A percentile compares a stretch with the other conserved stretches of the same genome.
These are phyloP conservation scores for Liposcelis brunnea DNA, from an alignment of 2,888 invertebrate species.

Conservation along the genomic window DNA sequence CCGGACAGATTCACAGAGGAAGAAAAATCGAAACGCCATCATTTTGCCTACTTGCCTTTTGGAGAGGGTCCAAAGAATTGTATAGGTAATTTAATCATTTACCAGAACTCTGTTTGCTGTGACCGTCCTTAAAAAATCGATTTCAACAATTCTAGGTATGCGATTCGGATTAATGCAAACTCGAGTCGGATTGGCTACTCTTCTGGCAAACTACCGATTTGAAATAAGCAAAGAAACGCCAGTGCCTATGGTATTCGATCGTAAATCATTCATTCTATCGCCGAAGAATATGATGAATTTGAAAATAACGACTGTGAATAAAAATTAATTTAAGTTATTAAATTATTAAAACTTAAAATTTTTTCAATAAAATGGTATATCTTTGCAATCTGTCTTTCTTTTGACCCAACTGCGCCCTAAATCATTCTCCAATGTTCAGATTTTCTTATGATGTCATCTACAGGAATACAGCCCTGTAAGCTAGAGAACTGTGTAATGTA, in stretches of 20 bases:
- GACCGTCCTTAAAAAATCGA: too few relatives aligned
- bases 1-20: constrained; percentile 40
- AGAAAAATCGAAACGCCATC: constrained; percentile 32
- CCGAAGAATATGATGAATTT: background rate
- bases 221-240: constrained; percentile 13
- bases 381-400: too few relatives aligned
- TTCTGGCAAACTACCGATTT: constrained; percentile 24
- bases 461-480: too few relatives aligned
- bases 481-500: too few relatives aligned
- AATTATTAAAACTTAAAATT: too few relatives aligned
- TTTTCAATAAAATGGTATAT: too few relatives aligned
- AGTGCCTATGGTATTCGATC: constrained; percentile 13
- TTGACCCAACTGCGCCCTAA: too few relatives aligned
- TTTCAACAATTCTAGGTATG: constrained; percentile 25
- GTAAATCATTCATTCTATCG: background rate
- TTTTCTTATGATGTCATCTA: too few relatives aligned
- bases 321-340: too few relatives aligned
- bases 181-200: constrained; percentile 32
- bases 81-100: constrained; percentile 28
- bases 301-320: background rate
- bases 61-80: constrained; percentile 40
- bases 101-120: too few relatives aligned
- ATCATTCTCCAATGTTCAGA: too few relatives aligned
- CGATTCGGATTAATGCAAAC: constrained; percentile 36
- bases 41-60: constrained; percentile 36